Base-by-base conservation (phyloP, 2,888 invertebrate genomes). In the Spodoptera exigua region DNA sequence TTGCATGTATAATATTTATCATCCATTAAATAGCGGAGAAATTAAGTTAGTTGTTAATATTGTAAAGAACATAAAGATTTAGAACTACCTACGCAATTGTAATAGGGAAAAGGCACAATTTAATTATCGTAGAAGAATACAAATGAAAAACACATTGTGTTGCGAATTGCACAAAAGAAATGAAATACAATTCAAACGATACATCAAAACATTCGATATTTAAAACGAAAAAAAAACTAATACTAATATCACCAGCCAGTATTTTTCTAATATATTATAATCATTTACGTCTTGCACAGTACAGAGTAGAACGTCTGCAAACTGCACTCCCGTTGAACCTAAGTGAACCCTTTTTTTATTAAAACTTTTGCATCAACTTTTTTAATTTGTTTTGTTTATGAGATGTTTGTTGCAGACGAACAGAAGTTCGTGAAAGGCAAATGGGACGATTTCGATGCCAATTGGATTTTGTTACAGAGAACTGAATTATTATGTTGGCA, bases 331-430 rank as follows among this genome's bases (percentile, higher is more conserved):
- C 11, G 21, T 34, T 71, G 62, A 76, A 61, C 62, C 36, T 39
- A 37, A 21, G 12, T 58, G 62, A 74, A 71, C 55, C 49, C 62
- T 61, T 70, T 72, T n/a, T 70, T 77, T 66, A 69, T 61, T 61
- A 71, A 63, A 77, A 76, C 43, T 77, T 27, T 70, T 36, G 46
- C 44, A 44, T 45, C 1, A 75, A 74, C 61, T 74, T 74, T 71
- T 78, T 78, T 78, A 72, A 76, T 78, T 78, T 75, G 52, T 67
- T 67, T 77, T 75, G 63, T 70, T 40, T 60, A 61, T 55, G 65
- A 53, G 40, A 56, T 46, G 55, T 10, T 70, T 48, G 45, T 62
- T 35, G 40, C 48, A 46, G 48, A 68, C 17, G 45, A 35, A 35
- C 48, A 46, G 14, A 78, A 68, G 53, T 77, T 77, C 62, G 17